These are phyloP conservation scores for Pelobates fuscus DNA, from an alignment of 2,113 vertebrate genomes.

Conservation along the genomic window DNA sequence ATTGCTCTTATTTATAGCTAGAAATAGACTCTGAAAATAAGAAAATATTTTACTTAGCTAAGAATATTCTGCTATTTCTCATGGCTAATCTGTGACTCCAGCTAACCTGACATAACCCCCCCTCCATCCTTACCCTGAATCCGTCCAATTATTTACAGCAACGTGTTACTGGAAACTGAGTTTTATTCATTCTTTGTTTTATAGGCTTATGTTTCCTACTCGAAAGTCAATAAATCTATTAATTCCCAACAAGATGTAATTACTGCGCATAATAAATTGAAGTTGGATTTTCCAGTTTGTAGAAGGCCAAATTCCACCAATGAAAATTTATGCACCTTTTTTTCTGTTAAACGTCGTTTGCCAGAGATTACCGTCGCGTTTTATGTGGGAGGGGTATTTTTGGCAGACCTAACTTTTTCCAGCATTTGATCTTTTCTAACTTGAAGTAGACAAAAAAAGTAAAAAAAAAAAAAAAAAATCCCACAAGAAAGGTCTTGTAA, in stretches of 20 bases:
- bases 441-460: neutral
- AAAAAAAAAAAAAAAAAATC: slow-evolving; percentile 5
- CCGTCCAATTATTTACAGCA: neutral
- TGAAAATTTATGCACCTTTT: slow-evolving; percentile 17
- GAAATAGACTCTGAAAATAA: no score
- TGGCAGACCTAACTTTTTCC: slow-evolving; percentile 27
- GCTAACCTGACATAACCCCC: no score
- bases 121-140: neutral
- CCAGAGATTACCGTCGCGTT: slow-evolving; percentile 1
- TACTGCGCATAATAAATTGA: slow-evolving; percentile 18
- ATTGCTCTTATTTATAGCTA: no score
- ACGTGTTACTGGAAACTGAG: neutral
- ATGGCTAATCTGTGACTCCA: no score
- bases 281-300: slow-evolving; percentile 29
- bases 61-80: no score
- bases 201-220: neutral
- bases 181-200: neutral
- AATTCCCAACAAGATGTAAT: slow-evolving; percentile 15
- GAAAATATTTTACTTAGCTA: no score
- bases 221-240: slow-evolving; percentile 23
- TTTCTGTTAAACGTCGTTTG: neutral
- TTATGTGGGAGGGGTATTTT: slow-evolving; percentile 33
- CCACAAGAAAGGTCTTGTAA: neutral
- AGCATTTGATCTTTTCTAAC: slow-evolving; percentile 16
- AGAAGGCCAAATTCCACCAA: slow-evolving; percentile 12